Percentiles rank a stretch among this genome's conserved stretches.
Conservation (phyloP, 1,140 invertebrate genomes). For the Andricus grossulariae region DNA sequence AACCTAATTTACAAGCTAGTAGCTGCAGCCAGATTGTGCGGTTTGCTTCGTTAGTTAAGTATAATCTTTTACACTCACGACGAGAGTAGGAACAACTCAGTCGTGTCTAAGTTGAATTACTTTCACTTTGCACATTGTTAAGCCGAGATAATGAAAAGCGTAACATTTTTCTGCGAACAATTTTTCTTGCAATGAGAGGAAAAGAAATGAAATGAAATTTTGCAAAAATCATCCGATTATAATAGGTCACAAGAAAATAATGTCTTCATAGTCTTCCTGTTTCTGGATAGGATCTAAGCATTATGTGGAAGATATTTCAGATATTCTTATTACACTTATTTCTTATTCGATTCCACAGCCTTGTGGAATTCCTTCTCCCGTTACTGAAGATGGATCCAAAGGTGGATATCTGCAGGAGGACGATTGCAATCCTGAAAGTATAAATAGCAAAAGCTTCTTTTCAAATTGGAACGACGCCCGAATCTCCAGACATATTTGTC, state of each 20-base stretch:
- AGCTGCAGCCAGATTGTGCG: not conserved
- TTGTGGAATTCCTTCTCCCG: slow-evolving; percentile 15
- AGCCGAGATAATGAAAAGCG: not conserved
- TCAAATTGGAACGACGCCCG: slow-evolving; percentile 51
- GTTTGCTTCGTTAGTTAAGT: not conserved
- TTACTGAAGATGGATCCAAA: not conserved
- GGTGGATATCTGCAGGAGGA: slow-evolving; percentile 17
- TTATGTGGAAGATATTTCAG: slow-evolving; percentile 4
- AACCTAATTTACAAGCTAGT: not conserved
- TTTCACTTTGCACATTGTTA: not conserved
- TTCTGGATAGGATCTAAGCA: not conserved
- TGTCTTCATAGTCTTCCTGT: not conserved
- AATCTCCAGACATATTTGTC: slow-evolving; percentile 59
- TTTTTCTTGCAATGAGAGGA: too few relatives aligned
- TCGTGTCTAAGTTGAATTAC: slow-evolving; percentile 8
- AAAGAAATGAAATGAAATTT: too few relatives aligned
- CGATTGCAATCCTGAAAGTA: slow-evolving; percentile 36
- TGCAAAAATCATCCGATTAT: too few relatives aligned
- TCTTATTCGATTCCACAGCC: slow-evolving; percentile 31
- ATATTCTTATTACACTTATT: slow-evolving; percentile 30
- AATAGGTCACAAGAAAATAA: not conserved
- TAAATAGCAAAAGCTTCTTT: slow-evolving; percentile 43
- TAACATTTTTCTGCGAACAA: too few relatives aligned
- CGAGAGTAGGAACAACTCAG: not conserved
- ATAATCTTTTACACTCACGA: not conserved